Conservation (phyloP, 2,797 vertebrate genomes). For the Florisuga fusca region DNA sequence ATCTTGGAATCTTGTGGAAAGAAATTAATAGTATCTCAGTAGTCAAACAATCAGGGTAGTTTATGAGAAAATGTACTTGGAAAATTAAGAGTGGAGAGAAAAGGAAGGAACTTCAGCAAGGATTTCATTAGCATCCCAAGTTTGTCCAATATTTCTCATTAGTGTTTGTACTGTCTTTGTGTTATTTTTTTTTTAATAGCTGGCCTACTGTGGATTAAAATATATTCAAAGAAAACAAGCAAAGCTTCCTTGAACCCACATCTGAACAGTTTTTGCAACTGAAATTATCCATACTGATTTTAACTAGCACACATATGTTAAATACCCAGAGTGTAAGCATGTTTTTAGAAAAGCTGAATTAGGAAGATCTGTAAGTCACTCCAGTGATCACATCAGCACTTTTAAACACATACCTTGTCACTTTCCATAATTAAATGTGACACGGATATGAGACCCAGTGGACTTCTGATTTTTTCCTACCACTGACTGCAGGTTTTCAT, state of each 20-base stretch:
- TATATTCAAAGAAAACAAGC: neutral
- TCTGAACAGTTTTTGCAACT: neutral
- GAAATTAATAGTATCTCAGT: neutral
- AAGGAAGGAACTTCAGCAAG: slow-evolving; percentile 3
- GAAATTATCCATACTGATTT: neutral
- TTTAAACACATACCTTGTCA: neutral
- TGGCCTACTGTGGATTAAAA: neutral
- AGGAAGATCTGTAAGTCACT: neutral
- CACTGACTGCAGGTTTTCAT: neutral
- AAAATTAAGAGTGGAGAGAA: slow-evolving; percentile 11
- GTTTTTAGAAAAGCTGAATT: neutral
- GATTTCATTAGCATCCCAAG: neutral
- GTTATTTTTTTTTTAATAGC: neutral
- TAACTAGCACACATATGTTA: accelerated
- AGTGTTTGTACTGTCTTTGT: neutral
- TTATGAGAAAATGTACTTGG: slow-evolving; percentile 26
- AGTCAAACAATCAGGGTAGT: slow-evolving; percentile 16
- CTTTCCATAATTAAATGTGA: neutral
- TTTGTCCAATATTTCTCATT: neutral
- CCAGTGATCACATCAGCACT: neutral
- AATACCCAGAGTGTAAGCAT: neutral
- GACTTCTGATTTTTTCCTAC: neutral
- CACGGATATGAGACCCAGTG: neutral
- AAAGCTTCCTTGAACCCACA: neutral
- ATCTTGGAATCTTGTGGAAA: neutral